phyloP scores from a whole-genome alignment of 2,113 vertebrate species.

The Nannobrachium achirus region DNA sequence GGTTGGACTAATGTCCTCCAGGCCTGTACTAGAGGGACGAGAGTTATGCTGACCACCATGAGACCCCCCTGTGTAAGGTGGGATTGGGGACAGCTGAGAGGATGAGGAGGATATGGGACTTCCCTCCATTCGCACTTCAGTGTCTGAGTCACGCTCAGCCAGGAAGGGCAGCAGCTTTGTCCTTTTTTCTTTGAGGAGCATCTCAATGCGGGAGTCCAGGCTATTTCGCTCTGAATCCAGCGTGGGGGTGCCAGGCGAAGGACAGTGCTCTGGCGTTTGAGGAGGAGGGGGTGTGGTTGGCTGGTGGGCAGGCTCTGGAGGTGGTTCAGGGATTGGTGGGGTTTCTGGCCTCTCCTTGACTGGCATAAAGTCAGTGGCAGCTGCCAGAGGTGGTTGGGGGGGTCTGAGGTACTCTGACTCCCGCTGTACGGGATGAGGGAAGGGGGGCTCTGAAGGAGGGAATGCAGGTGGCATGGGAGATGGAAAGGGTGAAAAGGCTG shows the following conservation, averaged over 20 bases:
- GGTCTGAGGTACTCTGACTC: slow-evolving; percentile 88
- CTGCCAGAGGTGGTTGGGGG: slow-evolving; percentile 70
- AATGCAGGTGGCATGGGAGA: slow-evolving; percentile 83
- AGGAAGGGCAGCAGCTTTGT: slow-evolving; percentile 95
- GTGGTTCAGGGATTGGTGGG: slow-evolving; percentile 86
- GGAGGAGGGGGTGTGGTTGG: slow-evolving; percentile 78
- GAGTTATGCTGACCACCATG: slow-evolving; percentile 82
- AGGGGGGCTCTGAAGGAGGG: slow-evolving; percentile 82
- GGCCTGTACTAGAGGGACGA: slow-evolving; percentile 88
- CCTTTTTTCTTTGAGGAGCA: slow-evolving; percentile 96
- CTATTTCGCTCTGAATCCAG: slow-evolving; percentile 91
- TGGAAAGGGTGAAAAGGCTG: slow-evolving; percentile 90
- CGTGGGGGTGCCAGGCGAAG: slow-evolving; percentile 88
- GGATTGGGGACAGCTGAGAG: slow-evolving; percentile 93
- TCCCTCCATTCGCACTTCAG: slow-evolving; percentile 92
- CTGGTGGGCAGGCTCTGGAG: slow-evolving; percentile 79
- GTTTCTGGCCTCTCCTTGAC: slow-evolving; percentile 86
- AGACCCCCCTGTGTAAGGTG: slow-evolving; percentile 79
- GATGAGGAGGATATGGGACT: slow-evolving; percentile 97
- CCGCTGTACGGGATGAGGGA: slow-evolving; percentile 80
- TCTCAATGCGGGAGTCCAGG: slow-evolving; percentile 96
- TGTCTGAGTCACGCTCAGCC: slow-evolving; percentile 89
- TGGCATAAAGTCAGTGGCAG: slow-evolving; percentile 77
- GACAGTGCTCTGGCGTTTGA: slow-evolving; percentile 86
- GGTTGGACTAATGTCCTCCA: slow-evolving; percentile 97